These are phyloP conservation scores for Drosophila kurseongensis DNA, from an alignment of 1,140 invertebrate genomes.

Conservation along the genomic window DNA sequence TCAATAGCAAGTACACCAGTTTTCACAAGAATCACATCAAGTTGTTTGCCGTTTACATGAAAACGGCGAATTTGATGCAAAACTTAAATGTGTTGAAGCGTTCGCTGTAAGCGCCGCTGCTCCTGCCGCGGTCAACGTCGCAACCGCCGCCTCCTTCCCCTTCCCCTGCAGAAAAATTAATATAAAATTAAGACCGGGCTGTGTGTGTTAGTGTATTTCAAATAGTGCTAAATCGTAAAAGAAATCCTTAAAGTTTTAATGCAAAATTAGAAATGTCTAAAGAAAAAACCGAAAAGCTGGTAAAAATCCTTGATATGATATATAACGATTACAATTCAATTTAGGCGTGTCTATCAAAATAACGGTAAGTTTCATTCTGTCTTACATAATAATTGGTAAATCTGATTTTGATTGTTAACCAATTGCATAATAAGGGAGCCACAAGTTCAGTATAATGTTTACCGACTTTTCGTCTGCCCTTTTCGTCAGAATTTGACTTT, in stretches of 20 bases:
- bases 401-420: conserved; percentile 7
- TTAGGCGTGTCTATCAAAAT: conserved; percentile 41
- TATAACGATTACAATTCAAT: conserved; percentile 15
- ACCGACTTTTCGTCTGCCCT: conserved; percentile 29
- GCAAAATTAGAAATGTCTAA: conserved; percentile 12
- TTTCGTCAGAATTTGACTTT: conserved; percentile 40
- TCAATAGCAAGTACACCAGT: conserved; percentile 78
- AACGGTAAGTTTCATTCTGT: conserved; percentile 22
- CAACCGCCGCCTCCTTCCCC: conserved; percentile 30
- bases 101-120: conserved; percentile 71
- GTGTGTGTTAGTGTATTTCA: conserved; percentile 54
- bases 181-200: conserved; percentile 35
- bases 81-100: conserved; percentile 81
- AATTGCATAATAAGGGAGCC: conserved; percentile 41
- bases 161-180: conserved; percentile 10
- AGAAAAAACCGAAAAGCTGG: conserved; percentile 11
- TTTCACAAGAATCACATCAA: conserved; percentile 84
- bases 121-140: conserved; percentile 28
- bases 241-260: conserved; percentile 3
- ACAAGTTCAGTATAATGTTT: conserved; percentile 33
- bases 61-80: conserved; percentile 84
- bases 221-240: conserved; percentile 48
- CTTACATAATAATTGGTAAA: conserved; percentile 25
- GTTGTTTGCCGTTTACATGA: conserved; percentile 84
- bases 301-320: conserved; percentile 13